phyloP scores from a whole-genome alignment of 2,797 vertebrate genomes.

The Thaleichthys pacificus region DNA sequence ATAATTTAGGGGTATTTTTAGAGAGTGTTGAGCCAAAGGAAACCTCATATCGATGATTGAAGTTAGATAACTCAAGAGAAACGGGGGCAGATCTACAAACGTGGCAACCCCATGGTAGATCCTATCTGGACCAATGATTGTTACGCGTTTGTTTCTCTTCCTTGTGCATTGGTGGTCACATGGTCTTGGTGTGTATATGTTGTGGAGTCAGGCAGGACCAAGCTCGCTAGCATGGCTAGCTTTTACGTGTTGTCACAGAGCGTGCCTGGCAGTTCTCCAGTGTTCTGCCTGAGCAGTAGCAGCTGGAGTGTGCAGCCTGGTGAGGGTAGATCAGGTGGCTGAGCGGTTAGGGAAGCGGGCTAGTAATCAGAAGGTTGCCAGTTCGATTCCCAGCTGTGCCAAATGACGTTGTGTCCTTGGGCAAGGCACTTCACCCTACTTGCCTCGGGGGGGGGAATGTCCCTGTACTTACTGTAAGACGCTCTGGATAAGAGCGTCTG shows the following conservation, averaged over 20 bases:
- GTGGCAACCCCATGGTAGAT: background rate
- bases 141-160: background rate
- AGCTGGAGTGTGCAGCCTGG: background rate
- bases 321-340: constrained; percentile 46
- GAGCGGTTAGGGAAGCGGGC: no score
- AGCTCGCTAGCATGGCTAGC: background rate
- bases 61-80: constrained; percentile 37
- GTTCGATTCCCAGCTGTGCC: no score
- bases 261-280: background rate
- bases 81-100: background rate
- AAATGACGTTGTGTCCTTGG: no score
- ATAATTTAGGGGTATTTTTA: constrained; percentile 50
- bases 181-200: constrained; percentile 3
- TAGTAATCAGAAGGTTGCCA: no score
- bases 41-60: constrained; percentile 38
- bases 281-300: background rate
- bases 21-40: constrained; percentile 30
- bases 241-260: no score
- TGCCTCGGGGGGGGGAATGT: no score
- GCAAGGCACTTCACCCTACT: no score
- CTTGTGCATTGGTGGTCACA: background rate
- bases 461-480: no score
- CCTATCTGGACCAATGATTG: background rate
- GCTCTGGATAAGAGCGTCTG: no score
- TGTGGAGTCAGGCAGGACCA: background rate